These are phyloP conservation scores for Nephrotoma guestfalica DNA, from an alignment of 2,888 invertebrate species.

Conservation along the genomic window DNA sequence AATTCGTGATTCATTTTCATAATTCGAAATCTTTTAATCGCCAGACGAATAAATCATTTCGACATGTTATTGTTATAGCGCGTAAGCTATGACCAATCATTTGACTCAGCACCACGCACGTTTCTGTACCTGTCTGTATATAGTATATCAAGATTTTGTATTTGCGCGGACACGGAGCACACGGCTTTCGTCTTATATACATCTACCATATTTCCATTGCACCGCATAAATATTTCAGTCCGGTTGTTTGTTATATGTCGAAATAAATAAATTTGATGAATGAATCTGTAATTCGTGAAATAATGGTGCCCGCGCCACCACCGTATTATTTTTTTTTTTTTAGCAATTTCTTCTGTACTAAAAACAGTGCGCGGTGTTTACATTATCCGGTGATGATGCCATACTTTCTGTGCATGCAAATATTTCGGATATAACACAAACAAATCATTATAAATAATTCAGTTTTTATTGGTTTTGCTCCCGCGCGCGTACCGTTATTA, in stretches of 20 bases:
- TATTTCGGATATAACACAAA: neutral
- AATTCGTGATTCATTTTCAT: neutral
- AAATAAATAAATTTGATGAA: neutral
- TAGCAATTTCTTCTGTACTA: neutral
- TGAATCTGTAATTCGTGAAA: neutral
- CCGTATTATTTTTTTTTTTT: too few species aligned
- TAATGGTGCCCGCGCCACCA: too few species aligned
- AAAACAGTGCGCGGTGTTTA: neutral
- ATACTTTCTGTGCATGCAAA: neutral
- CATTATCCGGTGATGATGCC: neutral
- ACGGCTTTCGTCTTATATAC: neutral
- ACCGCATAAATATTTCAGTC: neutral
- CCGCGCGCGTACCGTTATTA: neutral
- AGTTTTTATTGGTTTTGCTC: neutral
- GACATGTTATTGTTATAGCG: neutral
- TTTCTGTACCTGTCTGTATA: neutral
- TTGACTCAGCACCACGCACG: neutral
- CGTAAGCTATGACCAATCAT: neutral
- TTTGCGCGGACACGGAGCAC: neutral
- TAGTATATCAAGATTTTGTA: too few species aligned
- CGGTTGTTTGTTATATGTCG: neutral
- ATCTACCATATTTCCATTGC: neutral
- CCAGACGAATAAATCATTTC: neutral
- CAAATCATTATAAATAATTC: neutral
- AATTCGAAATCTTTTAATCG: neutral